These are phyloP conservation scores for Altica lythri DNA, from an alignment of 2,888 invertebrate genomes.

Conservation along the genomic window DNA sequence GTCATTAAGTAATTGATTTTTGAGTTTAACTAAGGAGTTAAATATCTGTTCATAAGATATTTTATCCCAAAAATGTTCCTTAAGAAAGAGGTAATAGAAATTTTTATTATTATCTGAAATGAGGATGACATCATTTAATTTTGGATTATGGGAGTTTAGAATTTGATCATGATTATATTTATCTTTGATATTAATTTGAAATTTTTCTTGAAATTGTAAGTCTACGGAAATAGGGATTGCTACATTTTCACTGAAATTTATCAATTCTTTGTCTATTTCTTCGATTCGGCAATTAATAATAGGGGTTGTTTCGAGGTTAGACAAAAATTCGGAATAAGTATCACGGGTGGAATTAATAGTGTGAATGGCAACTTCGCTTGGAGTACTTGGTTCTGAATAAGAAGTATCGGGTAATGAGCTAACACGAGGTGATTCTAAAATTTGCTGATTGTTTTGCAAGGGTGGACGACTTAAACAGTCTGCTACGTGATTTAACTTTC, in stretches of 20 bases:
- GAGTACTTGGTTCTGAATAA: neutral
- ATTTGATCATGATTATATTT: neutral
- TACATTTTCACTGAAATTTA: neutral
- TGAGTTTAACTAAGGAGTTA: slow-evolving; percentile 13
- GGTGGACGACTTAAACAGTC: slow-evolving; percentile 8
- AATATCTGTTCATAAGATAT: slow-evolving; percentile 15
- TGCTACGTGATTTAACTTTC: slow-evolving; percentile 1
- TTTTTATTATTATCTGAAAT: neutral
- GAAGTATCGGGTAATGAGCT: too few relatives aligned
- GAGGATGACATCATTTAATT: neutral
- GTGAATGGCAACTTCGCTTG: neutral
- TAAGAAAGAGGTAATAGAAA: slow-evolving; percentile 1
- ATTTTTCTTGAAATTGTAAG: slow-evolving; percentile 5
- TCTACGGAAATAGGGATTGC: slow-evolving; percentile 7
- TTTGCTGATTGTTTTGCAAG: too few relatives aligned
- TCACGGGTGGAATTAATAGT: neutral
- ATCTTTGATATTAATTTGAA: too few relatives aligned
- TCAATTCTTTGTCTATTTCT: neutral
- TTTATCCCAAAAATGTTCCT: neutral
- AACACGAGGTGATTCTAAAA: too few relatives aligned
- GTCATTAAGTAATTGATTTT: slow-evolving; percentile 9
- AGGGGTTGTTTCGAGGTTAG: neutral
- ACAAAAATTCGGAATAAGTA: slow-evolving; percentile 4
- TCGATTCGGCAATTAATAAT: slow-evolving; percentile 1
- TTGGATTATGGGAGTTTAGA: neutral